Percentiles rank a stretch among this genome's conserved stretches.
Evolutionary conservation across 2,888 invertebrate genomes (phyloP).

Genomic region (Petrolisthes cinctipes): DNA sequence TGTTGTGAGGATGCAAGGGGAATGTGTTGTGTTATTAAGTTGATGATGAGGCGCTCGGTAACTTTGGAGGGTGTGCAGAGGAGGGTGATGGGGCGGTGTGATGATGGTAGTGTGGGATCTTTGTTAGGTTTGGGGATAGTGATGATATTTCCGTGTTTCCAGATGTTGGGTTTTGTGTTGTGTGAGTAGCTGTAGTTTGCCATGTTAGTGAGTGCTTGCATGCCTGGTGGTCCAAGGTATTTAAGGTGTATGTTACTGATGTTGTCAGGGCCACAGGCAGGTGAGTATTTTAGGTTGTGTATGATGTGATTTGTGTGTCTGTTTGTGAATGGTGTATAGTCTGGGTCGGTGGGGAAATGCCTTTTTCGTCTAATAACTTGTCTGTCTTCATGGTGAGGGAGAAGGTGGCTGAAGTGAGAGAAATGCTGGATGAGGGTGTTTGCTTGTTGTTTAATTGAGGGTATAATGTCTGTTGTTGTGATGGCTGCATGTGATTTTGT

Average conservation of each 20-base stretch:
- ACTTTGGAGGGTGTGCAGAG: slow-evolving; percentile 66
- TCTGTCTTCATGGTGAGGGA: slow-evolving; percentile 18
- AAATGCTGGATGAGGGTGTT: slow-evolving; percentile 34
- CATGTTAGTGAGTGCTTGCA: slow-evolving; percentile 33
- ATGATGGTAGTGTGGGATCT: slow-evolving; percentile 44
- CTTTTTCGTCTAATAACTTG: slow-evolving; percentile 4
- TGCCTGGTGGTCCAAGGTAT: slow-evolving; percentile 33
- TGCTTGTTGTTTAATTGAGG: slow-evolving; percentile 24
- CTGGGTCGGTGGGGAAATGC: slow-evolving; percentile 16
- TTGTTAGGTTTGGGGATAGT: slow-evolving; percentile 31
- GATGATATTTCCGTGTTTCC: slow-evolving; percentile 25
- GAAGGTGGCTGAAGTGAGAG: slow-evolving; percentile 23
- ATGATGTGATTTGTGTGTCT: no score
- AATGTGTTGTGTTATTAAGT: slow-evolving; percentile 37
- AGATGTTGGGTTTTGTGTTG: slow-evolving; percentile 17
- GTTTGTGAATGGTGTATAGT: no score
- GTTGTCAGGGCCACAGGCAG: no score
- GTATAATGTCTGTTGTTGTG: slow-evolving; percentile 15
- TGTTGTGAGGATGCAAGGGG: slow-evolving; percentile 66
- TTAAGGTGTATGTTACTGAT: slow-evolving; percentile 41
- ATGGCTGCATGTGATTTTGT: slow-evolving; percentile 28
- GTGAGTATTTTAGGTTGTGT: no score
- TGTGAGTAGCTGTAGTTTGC: slow-evolving; percentile 38
- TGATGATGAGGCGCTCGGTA: slow-evolving; percentile 62
- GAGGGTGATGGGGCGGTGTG: slow-evolving; percentile 67